Evolutionary conservation across 2,888 invertebrate genomes (phyloP).

Genomic region (Xestia xanthographa): DNA sequence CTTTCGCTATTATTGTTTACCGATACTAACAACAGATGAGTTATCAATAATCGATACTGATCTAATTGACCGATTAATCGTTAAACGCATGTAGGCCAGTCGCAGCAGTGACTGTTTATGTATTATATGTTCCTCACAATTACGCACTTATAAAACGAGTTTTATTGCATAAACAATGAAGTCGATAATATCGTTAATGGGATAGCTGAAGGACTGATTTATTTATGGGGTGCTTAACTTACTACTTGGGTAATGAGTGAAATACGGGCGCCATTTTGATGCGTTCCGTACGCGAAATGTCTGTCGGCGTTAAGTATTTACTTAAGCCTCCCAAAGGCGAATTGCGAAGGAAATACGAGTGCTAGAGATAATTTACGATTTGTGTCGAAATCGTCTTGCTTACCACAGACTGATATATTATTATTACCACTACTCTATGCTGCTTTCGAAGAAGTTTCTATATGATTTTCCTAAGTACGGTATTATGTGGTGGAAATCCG

Average conservation of each 20-base stretch:
- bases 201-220: constrained; percentile 33
- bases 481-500: constrained; percentile 13
- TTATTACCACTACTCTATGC: constrained; percentile 18
- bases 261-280: constrained; percentile 49
- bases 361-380: constrained; percentile 48
- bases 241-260: constrained; percentile 53
- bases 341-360: constrained; percentile 41
- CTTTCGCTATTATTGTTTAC: constrained; percentile 55
- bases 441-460: constrained; percentile 42
- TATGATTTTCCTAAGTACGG: constrained; percentile 28
- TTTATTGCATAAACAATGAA: constrained; percentile 50
- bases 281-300: constrained; percentile 56
- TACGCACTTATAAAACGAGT: constrained; percentile 30
- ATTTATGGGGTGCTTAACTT: constrained; percentile 60
- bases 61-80: constrained; percentile 51
- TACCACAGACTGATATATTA: constrained; percentile 26
- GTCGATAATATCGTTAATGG: constrained; percentile 43
- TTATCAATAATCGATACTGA: constrained; percentile 39
- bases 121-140: constrained; percentile 31
- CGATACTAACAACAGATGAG: constrained; percentile 24
- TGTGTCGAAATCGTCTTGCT: constrained; percentile 49
- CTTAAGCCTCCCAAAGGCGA: constrained; percentile 40
- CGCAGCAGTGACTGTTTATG: constrained; percentile 29
- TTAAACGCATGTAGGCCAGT: constrained; percentile 39
- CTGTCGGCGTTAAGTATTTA: constrained; percentile 61